These are phyloP conservation scores for Lontra canadensis DNA, from an alignment of 2,113 vertebrate genomes.

Conservation along the genomic window DNA sequence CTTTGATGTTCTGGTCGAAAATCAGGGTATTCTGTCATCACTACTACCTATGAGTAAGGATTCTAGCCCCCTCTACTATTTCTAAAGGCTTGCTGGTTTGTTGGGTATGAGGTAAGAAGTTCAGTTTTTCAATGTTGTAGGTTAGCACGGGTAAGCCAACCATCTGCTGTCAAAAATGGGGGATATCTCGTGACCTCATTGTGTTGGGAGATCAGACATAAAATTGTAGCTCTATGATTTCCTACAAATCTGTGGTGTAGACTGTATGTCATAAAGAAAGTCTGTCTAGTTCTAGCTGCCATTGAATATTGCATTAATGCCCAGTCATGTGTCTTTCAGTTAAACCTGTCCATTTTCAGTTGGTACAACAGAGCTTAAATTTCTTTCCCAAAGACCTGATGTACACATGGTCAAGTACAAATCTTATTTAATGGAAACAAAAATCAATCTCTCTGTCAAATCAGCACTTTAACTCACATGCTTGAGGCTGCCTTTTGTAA, in stretches of 20 bases:
- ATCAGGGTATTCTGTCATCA: not conserved
- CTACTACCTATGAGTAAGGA: not conserved
- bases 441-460: not conserved
- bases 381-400: not conserved
- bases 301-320: not conserved
- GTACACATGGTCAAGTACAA: not conserved
- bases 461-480: not conserved
- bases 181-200: not conserved
- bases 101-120: not conserved
- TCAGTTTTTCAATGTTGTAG: not conserved
- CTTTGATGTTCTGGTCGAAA: slow-evolving; percentile 77
- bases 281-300: not conserved
- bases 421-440: not conserved
- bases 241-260: not conserved
- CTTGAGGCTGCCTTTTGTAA: not conserved
- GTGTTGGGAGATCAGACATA: not conserved
- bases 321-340: not conserved
- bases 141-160: not conserved
- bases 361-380: not conserved
- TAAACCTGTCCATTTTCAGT: not conserved
- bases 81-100: not conserved
- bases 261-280: not conserved
- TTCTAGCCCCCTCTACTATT: slow-evolving; percentile 30
- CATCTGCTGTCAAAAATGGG: not conserved
- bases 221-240: not conserved